phyloP scores from a whole-genome alignment of 2,797 vertebrate genomes.

The Neoniphon sammara region DNA sequence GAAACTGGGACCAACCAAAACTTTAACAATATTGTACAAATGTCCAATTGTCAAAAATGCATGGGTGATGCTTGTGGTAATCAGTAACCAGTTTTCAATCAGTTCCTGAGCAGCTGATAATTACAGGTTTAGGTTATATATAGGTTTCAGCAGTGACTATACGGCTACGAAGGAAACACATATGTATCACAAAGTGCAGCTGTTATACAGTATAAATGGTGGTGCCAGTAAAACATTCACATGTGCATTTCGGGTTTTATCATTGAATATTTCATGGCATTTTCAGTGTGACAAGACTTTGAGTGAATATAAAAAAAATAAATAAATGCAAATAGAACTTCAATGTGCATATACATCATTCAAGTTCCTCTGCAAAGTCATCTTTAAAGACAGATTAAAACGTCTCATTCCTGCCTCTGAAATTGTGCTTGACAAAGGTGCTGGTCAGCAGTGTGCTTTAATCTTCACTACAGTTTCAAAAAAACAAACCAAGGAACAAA shows the following conservation, averaged over 20 bases:
- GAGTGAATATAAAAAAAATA: background rate
- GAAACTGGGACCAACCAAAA: background rate
- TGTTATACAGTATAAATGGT: background rate
- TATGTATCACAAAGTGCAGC: background rate
- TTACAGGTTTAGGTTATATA: conserved; percentile 1
- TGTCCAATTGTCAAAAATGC: background rate
- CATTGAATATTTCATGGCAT: conserved; percentile 10
- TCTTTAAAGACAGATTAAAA: background rate
- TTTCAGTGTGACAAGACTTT: background rate
- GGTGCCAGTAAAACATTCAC: background rate
- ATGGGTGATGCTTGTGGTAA: background rate
- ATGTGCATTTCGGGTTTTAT: background rate
- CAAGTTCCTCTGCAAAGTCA: background rate
- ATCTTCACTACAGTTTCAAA: too few species aligned
- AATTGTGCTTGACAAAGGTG: too few species aligned
- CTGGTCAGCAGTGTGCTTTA: too few species aligned
- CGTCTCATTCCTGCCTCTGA: too few species aligned
- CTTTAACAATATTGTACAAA: background rate
- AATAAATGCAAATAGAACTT: background rate
- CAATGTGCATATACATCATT: background rate
- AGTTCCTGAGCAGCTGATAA: background rate
- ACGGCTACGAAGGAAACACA: background rate
- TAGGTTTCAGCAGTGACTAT: background rate
- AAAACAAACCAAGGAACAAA: too few species aligned
- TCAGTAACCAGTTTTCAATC: background rate